phyloP scores from a whole-genome alignment of 2,797 vertebrate species.

The Peromyscus melanophrys region DNA sequence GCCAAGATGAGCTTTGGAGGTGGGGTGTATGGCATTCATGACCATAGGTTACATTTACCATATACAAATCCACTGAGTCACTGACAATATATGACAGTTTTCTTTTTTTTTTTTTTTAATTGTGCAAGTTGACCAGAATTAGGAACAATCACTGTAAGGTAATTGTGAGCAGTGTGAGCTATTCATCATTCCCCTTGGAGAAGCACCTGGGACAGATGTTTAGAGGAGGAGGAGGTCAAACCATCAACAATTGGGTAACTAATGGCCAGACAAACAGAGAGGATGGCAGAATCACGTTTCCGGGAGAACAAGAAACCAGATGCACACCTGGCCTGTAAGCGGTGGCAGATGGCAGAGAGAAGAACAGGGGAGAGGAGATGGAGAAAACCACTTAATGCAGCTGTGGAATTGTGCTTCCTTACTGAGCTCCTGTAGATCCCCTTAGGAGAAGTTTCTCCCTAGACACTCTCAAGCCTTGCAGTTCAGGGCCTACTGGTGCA shows the following conservation, averaged over 20 bases:
- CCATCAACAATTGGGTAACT: slow-evolving; percentile 58
- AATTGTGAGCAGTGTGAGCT: neutral
- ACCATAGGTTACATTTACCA: neutral
- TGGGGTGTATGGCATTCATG: neutral
- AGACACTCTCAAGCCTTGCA: slow-evolving; percentile 61
- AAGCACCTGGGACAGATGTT: slow-evolving; percentile 82
- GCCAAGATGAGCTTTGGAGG: slow-evolving; percentile 21
- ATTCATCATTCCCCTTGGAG: slow-evolving; percentile 47
- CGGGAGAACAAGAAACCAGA: slow-evolving; percentile 73
- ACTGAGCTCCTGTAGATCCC: slow-evolving; percentile 16
- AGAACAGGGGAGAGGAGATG: slow-evolving; percentile 66
- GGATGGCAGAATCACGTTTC: slow-evolving; percentile 75
- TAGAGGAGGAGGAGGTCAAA: slow-evolving; percentile 66
- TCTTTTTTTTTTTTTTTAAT: neutral
- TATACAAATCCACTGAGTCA: neutral
- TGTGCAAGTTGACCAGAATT: slow-evolving; percentile 28
- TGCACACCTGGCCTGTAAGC: slow-evolving; percentile 82
- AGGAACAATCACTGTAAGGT: slow-evolving; percentile 75
- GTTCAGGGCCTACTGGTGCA: slow-evolving; percentile 68
- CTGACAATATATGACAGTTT: neutral
- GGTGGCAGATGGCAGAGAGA: slow-evolving; percentile 84
- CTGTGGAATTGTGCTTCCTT: neutral
- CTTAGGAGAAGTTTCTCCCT: slow-evolving; percentile 55
- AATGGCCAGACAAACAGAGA: slow-evolving; percentile 77
- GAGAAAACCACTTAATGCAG: slow-evolving; percentile 21